Evolutionary conservation across 2,113 vertebrate genomes (phyloP), one percentile per base, ranked within the genome.

Genomic region (Phalacrocorax pelagicus): DNA sequence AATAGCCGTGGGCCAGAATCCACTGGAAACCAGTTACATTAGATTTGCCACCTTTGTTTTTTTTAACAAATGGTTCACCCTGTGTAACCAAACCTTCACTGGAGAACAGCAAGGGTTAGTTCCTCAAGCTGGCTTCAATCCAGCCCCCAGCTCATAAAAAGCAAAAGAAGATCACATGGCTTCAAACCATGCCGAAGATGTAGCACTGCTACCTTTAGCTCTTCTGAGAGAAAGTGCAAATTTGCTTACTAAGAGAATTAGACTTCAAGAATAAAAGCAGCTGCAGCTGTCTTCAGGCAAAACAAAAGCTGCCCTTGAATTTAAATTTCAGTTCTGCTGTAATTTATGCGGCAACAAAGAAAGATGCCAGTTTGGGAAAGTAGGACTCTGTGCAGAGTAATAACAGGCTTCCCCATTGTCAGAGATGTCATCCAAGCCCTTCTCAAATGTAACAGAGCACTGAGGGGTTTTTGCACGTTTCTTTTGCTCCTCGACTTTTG

Each of bases 261-360:
- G 67, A 82, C 59, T 92, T 93, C 57, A 95, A 92, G 91, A 95
- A 96, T 94, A 90, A 97, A 94, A 92, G 90, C 93, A 93, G 91
- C 73, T 86, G 93, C 92, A 95, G 89, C 90, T 96, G 96, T 93
- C 93, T 97, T 97, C 88, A 94, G 92, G 91, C 90, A 94, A 96
- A 95, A 97, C 92, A 95, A 96, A 97, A 96, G 96, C 94, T 80
- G 87, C 89, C 47, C 69, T 96, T 94, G 96, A 95, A 97, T 96
- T 94, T 88, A 63, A 97, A 94, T 95, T 92, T 81, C 88, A 79
- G 51, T 86, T 94, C 91, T 93, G 94, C 79, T 92, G 61, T 86
- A 94, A 94, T 96, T 96, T 86, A 94, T 95, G 84, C 79, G 0
- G 23, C 86, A 94, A 92, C 90, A 85, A 92, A 97, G 94, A 74